These are phyloP conservation scores for Eolophus roseicapilla DNA, from an alignment of 2,113 vertebrate genomes.

Conservation along the genomic window DNA sequence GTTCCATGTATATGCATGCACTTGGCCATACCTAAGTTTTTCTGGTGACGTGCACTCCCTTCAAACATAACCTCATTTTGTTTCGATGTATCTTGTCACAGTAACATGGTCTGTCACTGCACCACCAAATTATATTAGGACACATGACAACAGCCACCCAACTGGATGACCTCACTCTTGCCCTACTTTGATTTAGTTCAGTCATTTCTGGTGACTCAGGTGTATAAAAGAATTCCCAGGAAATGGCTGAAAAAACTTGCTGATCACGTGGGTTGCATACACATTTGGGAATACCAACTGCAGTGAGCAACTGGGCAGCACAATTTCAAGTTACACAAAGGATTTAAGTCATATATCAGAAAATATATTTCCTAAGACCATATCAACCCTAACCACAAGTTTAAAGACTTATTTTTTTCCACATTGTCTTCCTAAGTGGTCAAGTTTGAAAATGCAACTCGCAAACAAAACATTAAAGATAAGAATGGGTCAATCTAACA, in stretches of 20 bases:
- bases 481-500: neutral
- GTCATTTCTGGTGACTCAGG: neutral
- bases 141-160: neutral
- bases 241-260: neutral
- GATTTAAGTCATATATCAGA: neutral
- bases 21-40: neutral
- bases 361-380: neutral
- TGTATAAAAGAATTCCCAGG: neutral
- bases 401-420: neutral
- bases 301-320: neutral
- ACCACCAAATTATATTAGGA: neutral
- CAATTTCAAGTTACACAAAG: neutral
- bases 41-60: neutral
- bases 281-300: neutral
- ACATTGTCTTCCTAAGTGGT: neutral
- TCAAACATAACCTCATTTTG: neutral
- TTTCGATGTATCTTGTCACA: neutral
- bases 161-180: neutral
- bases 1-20: neutral
- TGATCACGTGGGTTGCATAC: neutral
- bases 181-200: conserved; percentile 11
- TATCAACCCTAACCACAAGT: neutral
- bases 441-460: neutral
- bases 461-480: neutral
- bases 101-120: neutral